phyloP scores from a whole-genome alignment of 2,888 invertebrate species.

The Drosophila subsilvestris region DNA sequence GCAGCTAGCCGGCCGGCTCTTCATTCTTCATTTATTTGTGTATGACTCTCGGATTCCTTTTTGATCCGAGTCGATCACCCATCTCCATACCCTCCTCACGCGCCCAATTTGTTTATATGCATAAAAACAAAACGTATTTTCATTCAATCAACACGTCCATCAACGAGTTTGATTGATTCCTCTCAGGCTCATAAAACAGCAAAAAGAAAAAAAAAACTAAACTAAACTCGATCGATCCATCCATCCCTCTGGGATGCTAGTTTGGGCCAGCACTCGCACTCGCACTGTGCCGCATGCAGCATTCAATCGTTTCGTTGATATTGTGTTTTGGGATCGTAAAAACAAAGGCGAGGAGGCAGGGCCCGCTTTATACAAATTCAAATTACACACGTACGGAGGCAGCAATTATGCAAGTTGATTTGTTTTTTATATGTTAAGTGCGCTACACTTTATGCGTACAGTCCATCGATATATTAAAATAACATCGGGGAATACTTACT shows the following conservation, averaged over 20 bases:
- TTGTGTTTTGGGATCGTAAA: slow-evolving; percentile 38
- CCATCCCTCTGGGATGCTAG: slow-evolving; percentile 13
- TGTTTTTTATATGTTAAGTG: slow-evolving; percentile 51
- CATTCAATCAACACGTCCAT: slow-evolving; percentile 82
- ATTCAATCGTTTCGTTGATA: slow-evolving; percentile 31
- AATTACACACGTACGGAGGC: slow-evolving; percentile 63
- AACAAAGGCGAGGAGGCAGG: slow-evolving; percentile 28
- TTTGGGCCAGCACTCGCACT: slow-evolving; percentile 9
- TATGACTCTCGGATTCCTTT: slow-evolving; percentile 21
- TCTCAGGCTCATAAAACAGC: slow-evolving; percentile 74
- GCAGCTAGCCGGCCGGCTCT: neutral
- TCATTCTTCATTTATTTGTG: slow-evolving; percentile 8
- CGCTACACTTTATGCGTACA: neutral
- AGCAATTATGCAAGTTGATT: slow-evolving; percentile 71
- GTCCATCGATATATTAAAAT: neutral
- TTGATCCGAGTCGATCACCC: slow-evolving; percentile 42
- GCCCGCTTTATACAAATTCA: slow-evolving; percentile 53
- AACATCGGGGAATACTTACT: no score
- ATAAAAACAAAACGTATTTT: slow-evolving; percentile 78
- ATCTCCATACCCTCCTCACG: slow-evolving; percentile 3
- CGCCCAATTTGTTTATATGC: slow-evolving; percentile 73
- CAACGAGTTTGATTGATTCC: slow-evolving; percentile 82
- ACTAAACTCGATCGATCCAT: slow-evolving; percentile 22
- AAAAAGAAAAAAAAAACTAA: slow-evolving; percentile 15
- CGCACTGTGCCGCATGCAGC: slow-evolving; percentile 4